phyloP scores from a whole-genome alignment of 92 coral and sea anemone species.

The Porites evermanni region DNA sequence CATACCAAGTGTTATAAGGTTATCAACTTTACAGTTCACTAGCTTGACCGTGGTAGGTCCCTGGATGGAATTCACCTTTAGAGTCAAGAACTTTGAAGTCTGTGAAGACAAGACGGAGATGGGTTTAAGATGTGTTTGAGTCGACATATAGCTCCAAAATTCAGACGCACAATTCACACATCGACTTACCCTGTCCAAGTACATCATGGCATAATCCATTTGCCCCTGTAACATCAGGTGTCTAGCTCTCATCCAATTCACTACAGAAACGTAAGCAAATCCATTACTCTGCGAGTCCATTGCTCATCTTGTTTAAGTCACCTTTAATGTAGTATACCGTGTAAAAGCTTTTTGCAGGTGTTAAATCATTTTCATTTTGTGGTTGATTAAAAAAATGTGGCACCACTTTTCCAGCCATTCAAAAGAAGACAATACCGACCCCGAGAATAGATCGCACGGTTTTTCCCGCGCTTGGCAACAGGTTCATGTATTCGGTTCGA shows the following conservation, averaged over 20 bases:
- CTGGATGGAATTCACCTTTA: slow-evolving; percentile 83
- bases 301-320: no score
- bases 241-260: slow-evolving; percentile 97
- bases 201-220: slow-evolving; percentile 94
- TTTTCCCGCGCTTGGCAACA: no score
- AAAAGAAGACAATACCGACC: no score
- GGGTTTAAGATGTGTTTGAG: background rate
- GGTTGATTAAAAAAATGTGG: no score
- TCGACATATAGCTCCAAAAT: background rate
- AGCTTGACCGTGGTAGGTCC: slow-evolving; percentile 93
- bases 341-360: no score
- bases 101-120: slow-evolving; percentile 7
- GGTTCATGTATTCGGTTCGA: no score
- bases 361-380: no score
- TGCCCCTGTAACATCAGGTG: slow-evolving; percentile 97
- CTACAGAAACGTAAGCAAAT: slow-evolving; percentile 39
- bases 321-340: no score
- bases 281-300: no score
- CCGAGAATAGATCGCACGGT: no score
- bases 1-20: slow-evolving; percentile 86
- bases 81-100: slow-evolving; percentile 86
- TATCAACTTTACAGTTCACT: slow-evolving; percentile 95
- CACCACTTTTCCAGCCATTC: no score
- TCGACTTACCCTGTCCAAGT: slow-evolving; percentile 86
- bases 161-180: background rate